These are phyloP conservation scores for Enteromius afrohamiltoni DNA, from an alignment of 2,797 vertebrate species.

Conservation along the genomic window DNA sequence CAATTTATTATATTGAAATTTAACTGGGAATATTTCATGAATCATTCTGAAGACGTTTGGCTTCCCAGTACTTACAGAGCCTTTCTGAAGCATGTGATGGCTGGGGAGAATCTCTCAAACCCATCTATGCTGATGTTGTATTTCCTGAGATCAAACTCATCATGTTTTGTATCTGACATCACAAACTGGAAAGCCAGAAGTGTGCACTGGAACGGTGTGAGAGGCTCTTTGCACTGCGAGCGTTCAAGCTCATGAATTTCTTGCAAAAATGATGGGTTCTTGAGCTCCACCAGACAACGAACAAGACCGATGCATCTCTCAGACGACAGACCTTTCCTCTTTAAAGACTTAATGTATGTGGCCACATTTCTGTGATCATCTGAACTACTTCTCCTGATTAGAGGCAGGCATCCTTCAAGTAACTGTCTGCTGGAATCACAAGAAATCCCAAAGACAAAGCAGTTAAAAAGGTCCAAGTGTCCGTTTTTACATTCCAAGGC, in stretches of 20 bases:
- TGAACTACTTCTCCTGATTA: accelerated
- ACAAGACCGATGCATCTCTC: conserved; percentile 36
- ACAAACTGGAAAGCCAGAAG: conserved; percentile 30
- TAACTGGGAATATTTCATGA: neutral
- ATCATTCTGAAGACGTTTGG: neutral
- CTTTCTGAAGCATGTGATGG: neutral
- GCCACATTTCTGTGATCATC: neutral
- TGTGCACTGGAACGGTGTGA: conserved; percentile 13
- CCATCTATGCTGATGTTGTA: neutral
- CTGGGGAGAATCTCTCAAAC: conserved; percentile 24
- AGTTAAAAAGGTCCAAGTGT: conserved; percentile 48
- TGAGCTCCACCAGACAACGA: conserved; percentile 33
- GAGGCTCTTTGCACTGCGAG: neutral
- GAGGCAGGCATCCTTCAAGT: conserved; percentile 21
- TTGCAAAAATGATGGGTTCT: neutral
- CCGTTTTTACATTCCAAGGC: neutral
- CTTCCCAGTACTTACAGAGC: conserved; percentile 17
- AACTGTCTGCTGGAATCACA: conserved; percentile 3
- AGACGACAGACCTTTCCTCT: neutral
- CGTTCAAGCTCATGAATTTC: neutral
- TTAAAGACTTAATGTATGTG: conserved; percentile 15
- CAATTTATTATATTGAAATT: too few species aligned
- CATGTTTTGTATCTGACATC: neutral
- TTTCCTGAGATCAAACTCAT: conserved; percentile 36
- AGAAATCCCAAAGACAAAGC: conserved; percentile 51